These are phyloP conservation scores for Myxocyprinus asiaticus DNA, from an alignment of 2,113 vertebrate genomes.

Conservation along the genomic window DNA sequence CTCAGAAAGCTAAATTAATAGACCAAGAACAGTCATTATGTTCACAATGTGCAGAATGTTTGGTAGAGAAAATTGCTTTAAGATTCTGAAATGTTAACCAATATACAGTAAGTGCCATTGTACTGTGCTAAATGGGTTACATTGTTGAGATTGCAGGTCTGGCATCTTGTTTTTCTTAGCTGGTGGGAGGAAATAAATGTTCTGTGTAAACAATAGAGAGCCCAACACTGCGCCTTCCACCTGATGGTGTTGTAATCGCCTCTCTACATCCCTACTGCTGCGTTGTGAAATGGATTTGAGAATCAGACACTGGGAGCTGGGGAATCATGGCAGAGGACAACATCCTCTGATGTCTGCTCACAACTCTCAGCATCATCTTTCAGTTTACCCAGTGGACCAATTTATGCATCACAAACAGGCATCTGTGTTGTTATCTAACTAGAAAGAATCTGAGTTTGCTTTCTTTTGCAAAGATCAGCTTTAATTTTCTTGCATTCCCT, in stretches of 20 bases:
- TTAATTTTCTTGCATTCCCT: constrained; percentile 28
- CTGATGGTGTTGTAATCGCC: constrained; percentile 22
- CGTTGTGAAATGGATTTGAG: constrained; percentile 19
- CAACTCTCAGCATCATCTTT: constrained; percentile 19
- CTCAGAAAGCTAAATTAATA: too few species aligned
- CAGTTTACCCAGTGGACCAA: constrained; percentile 38
- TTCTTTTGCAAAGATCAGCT: constrained; percentile 34
- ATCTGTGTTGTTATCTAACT: constrained; percentile 29
- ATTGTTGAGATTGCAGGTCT: background rate
- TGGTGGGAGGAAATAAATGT: constrained; percentile 26
- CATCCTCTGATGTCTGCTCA: constrained; percentile 24
- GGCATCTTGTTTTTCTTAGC: background rate
- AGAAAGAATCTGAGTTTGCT: constrained; percentile 19
- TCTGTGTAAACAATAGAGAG: constrained; percentile 33
- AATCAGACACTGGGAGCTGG: background rate
- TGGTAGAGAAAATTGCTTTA: too few species aligned
- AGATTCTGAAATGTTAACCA: too few species aligned
- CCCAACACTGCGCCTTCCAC: background rate
- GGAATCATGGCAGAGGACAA: background rate
- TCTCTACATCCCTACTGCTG: constrained; percentile 3
- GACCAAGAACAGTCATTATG: too few species aligned
- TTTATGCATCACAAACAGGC: constrained; percentile 20
- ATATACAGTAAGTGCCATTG: background rate
- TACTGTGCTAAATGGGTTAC: constrained; percentile 1
- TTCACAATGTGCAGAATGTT: too few species aligned